These are phyloP conservation scores for Anabas testudineus DNA, from an alignment of 2,797 vertebrate genomes.

Conservation along the genomic window DNA sequence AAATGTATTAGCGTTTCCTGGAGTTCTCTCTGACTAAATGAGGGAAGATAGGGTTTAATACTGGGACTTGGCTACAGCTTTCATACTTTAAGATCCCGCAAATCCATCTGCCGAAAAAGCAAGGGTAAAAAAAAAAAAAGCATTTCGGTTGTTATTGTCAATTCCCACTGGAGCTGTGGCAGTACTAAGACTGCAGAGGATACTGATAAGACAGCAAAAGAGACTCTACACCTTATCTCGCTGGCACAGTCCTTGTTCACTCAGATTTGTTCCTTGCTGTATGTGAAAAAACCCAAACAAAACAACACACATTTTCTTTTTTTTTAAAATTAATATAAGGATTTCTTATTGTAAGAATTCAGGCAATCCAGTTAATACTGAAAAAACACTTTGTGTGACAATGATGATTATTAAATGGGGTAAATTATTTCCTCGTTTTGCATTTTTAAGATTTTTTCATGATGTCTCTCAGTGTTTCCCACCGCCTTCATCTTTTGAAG, in stretches of 20 bases:
- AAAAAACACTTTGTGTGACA: constrained; percentile 60
- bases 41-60: constrained; percentile 74
- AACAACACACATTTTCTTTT: constrained; percentile 67
- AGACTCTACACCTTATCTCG: constrained; percentile 82
- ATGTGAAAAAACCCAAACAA: constrained; percentile 54
- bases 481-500: constrained; percentile 47
- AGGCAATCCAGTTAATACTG: constrained; percentile 60
- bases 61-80: constrained; percentile 66
- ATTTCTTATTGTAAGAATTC: constrained; percentile 60
- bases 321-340: constrained; percentile 72
- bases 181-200: constrained; percentile 77
- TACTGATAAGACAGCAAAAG: constrained; percentile 83
- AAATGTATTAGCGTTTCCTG: constrained; percentile 65
- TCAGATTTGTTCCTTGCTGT: constrained; percentile 70
- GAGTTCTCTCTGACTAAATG: constrained; percentile 73
- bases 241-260: constrained; percentile 80
- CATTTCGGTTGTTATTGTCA: constrained; percentile 76
- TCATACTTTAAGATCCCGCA: constrained; percentile 72
- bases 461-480: constrained; percentile 40
- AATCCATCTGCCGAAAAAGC: constrained; percentile 75
- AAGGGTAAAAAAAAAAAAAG: constrained; percentile 52
- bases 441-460: constrained; percentile 63
- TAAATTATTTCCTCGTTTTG: constrained; percentile 48
- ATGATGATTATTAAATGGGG: constrained; percentile 54
- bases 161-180: constrained; percentile 76